phyloP scores from a whole-genome alignment of 2,888 invertebrate species.

The Diarsia mendica region DNA sequence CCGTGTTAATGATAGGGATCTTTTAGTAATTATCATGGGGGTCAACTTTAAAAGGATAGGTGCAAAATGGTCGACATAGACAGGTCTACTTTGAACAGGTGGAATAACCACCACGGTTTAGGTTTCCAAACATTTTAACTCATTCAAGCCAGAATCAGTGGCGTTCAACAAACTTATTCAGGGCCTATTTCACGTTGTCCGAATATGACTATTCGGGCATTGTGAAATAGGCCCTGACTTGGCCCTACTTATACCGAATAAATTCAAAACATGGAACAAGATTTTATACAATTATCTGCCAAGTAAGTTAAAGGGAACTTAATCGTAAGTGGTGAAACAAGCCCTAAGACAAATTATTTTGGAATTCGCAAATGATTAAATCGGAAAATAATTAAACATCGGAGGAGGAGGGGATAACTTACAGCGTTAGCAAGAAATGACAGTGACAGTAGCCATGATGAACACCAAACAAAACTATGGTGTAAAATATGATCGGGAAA shows the following conservation, averaged over 20 bases:
- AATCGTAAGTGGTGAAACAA: too few species aligned
- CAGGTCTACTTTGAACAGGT: not conserved
- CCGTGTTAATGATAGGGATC: slow-evolving; percentile 54
- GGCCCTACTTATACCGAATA: too few species aligned
- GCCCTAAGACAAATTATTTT: too few species aligned
- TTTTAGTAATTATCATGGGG: slow-evolving; percentile 41
- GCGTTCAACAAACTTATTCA: not conserved
- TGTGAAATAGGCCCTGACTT: too few species aligned
- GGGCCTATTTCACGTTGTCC: too few species aligned
- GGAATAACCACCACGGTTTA: not conserved
- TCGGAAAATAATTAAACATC: not conserved
- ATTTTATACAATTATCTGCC: too few species aligned
- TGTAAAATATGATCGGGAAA: not conserved
- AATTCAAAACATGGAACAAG: too few species aligned
- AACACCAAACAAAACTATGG: not conserved
- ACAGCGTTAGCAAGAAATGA: not conserved
- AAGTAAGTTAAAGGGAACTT: too few species aligned
- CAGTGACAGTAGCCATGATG: not conserved
- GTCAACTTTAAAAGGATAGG: slow-evolving; percentile 15
- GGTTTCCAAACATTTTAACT: not conserved
- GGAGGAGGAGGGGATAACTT: not conserved
- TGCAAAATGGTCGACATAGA: not conserved
- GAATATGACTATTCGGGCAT: too few species aligned
- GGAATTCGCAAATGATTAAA: not conserved
- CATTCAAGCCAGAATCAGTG: not conserved